phyloP scores from a whole-genome alignment of 2,888 invertebrate species.

The Phlogophora meticulosa region DNA sequence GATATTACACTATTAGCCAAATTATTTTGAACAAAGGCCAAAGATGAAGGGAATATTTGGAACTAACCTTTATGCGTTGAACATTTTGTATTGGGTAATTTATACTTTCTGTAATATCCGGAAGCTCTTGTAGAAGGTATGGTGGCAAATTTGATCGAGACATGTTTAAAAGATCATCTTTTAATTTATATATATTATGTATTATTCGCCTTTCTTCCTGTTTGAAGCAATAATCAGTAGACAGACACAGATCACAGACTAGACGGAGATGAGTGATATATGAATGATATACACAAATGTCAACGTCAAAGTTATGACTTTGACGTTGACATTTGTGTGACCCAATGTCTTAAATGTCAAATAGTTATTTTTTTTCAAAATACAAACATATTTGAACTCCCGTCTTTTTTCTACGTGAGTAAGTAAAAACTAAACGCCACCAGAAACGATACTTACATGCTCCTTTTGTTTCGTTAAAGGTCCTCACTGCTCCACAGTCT shows the following conservation, averaged over 20 bases:
- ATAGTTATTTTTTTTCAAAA: too few species aligned
- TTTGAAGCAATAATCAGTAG: constrained; percentile 12
- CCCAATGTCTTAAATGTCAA: neutral
- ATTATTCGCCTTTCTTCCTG: constrained; percentile 16
- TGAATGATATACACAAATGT: constrained; percentile 32
- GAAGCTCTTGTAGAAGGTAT: constrained; percentile 90
- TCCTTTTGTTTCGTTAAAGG: too few species aligned
- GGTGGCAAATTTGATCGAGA: constrained; percentile 80
- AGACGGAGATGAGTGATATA: neutral
- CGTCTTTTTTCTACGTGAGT: too few species aligned
- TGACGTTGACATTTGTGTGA: too few species aligned
- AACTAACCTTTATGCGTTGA: constrained; percentile 94
- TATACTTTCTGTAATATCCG: constrained; percentile 91
- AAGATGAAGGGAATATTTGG: constrained; percentile 60
- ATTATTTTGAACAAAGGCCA: constrained; percentile 75
- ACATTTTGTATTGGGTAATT: constrained; percentile 92
- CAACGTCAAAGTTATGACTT: constrained; percentile 20
- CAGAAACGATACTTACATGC: too few species aligned
- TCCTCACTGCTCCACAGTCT: too few species aligned
- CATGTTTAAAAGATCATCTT: constrained; percentile 77
- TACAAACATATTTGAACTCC: too few species aligned
- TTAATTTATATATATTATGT: constrained; percentile 52
- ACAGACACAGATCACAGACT: neutral
- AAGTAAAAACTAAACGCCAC: too few species aligned
- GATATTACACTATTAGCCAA: constrained; percentile 28